Base-by-base conservation (phyloP, 2,113 vertebrate species). In the Galeopterus variegatus region DNA sequence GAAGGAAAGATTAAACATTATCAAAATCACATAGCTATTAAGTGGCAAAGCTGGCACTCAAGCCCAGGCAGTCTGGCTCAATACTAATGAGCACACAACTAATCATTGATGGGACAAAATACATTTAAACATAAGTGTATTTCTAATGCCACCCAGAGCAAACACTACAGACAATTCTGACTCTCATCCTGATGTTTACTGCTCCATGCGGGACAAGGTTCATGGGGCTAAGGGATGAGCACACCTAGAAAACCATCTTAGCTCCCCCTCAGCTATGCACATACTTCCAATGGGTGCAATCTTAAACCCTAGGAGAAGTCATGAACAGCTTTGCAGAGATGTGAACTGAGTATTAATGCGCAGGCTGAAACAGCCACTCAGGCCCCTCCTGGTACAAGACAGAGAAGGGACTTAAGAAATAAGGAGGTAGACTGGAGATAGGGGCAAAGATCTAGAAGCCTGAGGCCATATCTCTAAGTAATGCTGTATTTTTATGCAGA, bases 221-320 rank as follows among this genome's bases (percentile, higher is more conserved):
- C 12, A 19, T 12, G 1, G 5, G 11, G 31, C 23, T 62, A 13
- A 86, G 14, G 26, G 12, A 28, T 7, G 6, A 75, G n/a, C 31
- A 41, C 33, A 19, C 7, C 36, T 26, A 33, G 72, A 56, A 84
- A 54, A 2, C 10, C 33, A 21, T 41, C 10, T 69, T 26, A 18
- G 21, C 11, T 67, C 4, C 17, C 21, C 4, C 8, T 41, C 48
- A 79, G 3, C 0, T 1, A 8, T 1, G 3, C 26, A 1, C 12
- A 58, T 10, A 58, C 36, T 79, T 21, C 23, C 48, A 56, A 1
- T 10, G 23, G 3, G 41, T 52, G 31, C 26, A 83, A 6, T 3
- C 50, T 52, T 23, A 45, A 80, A 73, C 19, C 26, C 8, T 1
- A 82, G 52, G 18, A 62, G 10, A 13, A 12, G 17, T n/a, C 26